Evolutionary conservation across 2,797 vertebrate species (phyloP).

Genomic region (Gymnothorax javanicus): DNA sequence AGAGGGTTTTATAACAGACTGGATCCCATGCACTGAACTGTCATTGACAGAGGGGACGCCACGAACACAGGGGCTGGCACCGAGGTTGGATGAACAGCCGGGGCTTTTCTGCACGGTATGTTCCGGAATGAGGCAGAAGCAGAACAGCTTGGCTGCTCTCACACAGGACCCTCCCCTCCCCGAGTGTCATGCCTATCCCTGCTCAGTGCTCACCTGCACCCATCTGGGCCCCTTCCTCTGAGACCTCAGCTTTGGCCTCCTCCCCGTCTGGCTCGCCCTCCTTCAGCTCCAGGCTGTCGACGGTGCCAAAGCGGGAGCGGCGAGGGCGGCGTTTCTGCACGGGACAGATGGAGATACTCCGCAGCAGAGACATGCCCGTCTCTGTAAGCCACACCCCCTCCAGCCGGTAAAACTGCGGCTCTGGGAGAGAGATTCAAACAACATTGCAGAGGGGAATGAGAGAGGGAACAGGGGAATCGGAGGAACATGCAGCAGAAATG

Average conservation of each 20-base stretch:
- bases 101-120: neutral
- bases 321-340: constrained; percentile 93
- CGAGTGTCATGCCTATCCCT: too few relatives aligned
- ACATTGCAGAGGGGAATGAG: too few relatives aligned
- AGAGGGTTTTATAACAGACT: neutral
- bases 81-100: neutral
- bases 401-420: constrained; percentile 94
- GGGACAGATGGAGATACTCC: constrained; percentile 93
- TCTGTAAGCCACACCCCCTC: constrained; percentile 98
- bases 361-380: constrained; percentile 92
- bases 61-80: neutral
- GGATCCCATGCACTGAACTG: neutral
- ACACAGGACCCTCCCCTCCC: neutral
- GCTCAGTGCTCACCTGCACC: too few relatives aligned
- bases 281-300: constrained; percentile 88
- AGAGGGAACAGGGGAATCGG: neutral
- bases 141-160: neutral
- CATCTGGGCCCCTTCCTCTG: neutral
- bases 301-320: constrained; percentile 81
- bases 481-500: neutral
- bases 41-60: neutral
- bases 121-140: neutral
- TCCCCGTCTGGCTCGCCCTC: constrained; percentile 86
- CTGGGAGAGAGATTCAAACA: constrained; percentile 65
- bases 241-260: constrained; percentile 77